Evolutionary conservation across 2,888 invertebrate species (phyloP).

Genomic region (Tipula confusa): DNA sequence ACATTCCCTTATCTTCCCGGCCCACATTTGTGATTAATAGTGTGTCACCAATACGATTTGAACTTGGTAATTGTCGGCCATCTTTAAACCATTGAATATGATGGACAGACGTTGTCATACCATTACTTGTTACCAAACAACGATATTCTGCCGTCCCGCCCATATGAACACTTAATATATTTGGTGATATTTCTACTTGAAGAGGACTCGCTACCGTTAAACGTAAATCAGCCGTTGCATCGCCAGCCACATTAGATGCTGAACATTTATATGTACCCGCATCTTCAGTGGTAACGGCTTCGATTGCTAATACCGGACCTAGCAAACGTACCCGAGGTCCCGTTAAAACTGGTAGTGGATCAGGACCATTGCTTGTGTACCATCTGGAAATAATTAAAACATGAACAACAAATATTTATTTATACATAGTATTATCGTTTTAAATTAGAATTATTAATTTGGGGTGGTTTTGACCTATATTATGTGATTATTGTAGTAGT

Average conservation of each 20-base stretch:
- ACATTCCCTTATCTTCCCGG: conserved; percentile 70
- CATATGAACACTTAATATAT: conserved; percentile 65
- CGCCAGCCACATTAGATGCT: conserved; percentile 63
- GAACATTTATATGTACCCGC: conserved; percentile 65
- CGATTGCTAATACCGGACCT: conserved; percentile 65
- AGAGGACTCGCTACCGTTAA: conserved; percentile 63
- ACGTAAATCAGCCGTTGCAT: conserved; percentile 63
- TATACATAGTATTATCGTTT: too few relatives aligned
- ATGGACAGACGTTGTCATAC: conserved; percentile 54
- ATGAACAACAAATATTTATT: too few relatives aligned
- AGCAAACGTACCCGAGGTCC: conserved; percentile 62
- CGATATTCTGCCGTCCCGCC: conserved; percentile 70
- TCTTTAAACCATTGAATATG: conserved; percentile 65
- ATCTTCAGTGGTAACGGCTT: conserved; percentile 66
- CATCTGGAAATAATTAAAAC: conserved; percentile 52
- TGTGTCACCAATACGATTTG: conserved; percentile 61
- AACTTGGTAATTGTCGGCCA: conserved; percentile 61
- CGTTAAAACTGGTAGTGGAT: conserved; percentile 59
- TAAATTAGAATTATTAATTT: too few relatives aligned
- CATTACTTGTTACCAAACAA: conserved; percentile 57
- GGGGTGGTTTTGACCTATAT: too few relatives aligned
- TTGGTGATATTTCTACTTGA: conserved; percentile 63
- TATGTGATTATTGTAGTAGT: too few relatives aligned
- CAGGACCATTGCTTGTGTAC: conserved; percentile 63
- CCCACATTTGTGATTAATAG: conserved; percentile 63